phyloP scores from a whole-genome alignment of 2,797 vertebrate genomes.

The Peromyscus eremicus region DNA sequence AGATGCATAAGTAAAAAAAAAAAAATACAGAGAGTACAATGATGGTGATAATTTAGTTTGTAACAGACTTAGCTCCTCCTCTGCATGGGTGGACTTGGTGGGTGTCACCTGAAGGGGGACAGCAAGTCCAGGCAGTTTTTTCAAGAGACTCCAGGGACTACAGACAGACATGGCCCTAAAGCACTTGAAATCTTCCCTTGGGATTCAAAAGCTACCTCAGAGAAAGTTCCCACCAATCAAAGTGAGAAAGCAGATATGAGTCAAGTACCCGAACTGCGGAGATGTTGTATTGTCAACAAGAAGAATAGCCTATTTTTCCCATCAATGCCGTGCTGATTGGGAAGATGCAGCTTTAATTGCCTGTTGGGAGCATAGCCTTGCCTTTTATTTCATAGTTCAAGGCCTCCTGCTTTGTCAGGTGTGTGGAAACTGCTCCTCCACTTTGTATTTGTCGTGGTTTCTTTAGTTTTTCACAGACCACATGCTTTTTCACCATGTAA shows the following conservation, averaged over 20 bases:
- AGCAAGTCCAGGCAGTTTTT: not conserved
- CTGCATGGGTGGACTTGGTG: not conserved
- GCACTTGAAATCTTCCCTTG: not conserved
- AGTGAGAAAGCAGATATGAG: not conserved
- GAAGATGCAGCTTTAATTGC: constrained; percentile 47
- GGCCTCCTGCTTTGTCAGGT: not conserved
- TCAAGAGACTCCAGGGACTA: not conserved
- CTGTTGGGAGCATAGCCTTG: not conserved
- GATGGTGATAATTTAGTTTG: not conserved
- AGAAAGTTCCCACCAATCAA: not conserved
- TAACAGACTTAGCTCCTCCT: not conserved
- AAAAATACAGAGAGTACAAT: not conserved
- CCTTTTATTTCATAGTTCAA: not conserved
- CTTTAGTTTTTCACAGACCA: constrained; percentile 63
- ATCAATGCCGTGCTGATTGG: not conserved
- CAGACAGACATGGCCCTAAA: accelerated
- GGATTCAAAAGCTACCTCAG: not conserved
- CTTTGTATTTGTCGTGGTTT: constrained; percentile 45
- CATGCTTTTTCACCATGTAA: constrained; percentile 33
- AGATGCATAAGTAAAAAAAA: not conserved
- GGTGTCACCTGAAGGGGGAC: not conserved
- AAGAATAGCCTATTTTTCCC: not conserved
- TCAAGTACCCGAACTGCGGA: not conserved
- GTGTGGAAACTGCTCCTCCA: constrained; percentile 45
- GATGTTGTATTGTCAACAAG: not conserved